Evolutionary conservation across 2,797 vertebrate genomes (phyloP), one percentile per base, ranked within the genome.

Genomic region (Sebastes iracundus): DNA sequence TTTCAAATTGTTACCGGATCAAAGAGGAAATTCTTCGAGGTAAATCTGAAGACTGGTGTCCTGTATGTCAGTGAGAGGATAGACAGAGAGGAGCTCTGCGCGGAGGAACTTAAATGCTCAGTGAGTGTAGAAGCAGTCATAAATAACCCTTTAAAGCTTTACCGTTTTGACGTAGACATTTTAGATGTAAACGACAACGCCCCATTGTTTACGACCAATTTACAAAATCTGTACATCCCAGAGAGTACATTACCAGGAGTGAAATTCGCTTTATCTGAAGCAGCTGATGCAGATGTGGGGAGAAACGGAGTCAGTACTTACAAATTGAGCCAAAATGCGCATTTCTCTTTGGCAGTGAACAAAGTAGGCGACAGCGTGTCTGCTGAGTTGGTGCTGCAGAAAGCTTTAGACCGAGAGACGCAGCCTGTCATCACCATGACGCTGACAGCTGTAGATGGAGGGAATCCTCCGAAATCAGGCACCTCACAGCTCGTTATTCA

Each of bases 261-360:
- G 2, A 96, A 92, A 82, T 98, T 98, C 46, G 95, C 95, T 0
- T 91, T 98, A 64, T 97, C 97, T 83, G 96, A 95, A 1, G 97
- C 97, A 23, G 90, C 88, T 23, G 97, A 98, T 59, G 93, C 92
- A 0, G 97, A 99, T 2, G 92, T 96, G 23, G 97, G 96, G 0
- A 86, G 64, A 85, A 97, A 98, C 58, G 96, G 95, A 0, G 90
- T 98, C 64, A 94, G 95, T 56, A 95, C 88, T 6, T 98, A 98
- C 66, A 95, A 91, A 68, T 93, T 98, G 61, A 97, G 96, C 42
- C 89, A 92, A 28, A 98, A 95, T 0, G 90, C 94, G 0, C 89
- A 97, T 84, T 99, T 99, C 72, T 96, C 96, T 0, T 91, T 98
- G 4, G 96, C 84, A 0, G 96, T 92, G 72, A 92, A 88, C 76